Conservation (phyloP, 2,888 invertebrate species). For the Drosophila lutescens region DNA sequence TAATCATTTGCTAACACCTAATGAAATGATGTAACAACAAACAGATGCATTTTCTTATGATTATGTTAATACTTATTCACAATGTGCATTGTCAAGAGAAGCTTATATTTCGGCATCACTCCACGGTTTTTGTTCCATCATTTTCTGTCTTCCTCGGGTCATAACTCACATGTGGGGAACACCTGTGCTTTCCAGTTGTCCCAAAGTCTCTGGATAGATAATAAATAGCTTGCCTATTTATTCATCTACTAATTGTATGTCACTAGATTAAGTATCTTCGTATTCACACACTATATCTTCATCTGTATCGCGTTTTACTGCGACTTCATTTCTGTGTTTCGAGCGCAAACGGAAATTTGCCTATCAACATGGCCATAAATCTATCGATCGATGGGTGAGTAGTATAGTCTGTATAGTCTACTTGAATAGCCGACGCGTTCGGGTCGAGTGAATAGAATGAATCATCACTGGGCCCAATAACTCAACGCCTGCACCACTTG, state of each 20-base stretch:
- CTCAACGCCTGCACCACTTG: conserved; percentile 62
- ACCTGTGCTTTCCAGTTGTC: no score
- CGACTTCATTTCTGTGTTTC: conserved; percentile 32
- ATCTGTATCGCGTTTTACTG: background rate
- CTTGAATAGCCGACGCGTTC: background rate
- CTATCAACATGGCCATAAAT: conserved; percentile 75
- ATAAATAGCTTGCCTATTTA: conserved; percentile 8
- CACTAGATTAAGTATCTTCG: conserved; percentile 28
- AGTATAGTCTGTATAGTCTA: background rate
- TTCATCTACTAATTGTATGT: conserved; percentile 23
- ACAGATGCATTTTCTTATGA: background rate
- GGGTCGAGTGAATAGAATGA: conserved; percentile 23
- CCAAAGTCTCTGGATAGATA: background rate
- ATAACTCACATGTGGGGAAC: no score
- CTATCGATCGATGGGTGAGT: conserved; percentile 39
- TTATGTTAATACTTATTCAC: conserved; percentile 4
- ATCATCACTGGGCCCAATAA: conserved; percentile 57
- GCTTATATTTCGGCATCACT: background rate
- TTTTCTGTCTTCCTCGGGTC: no score
- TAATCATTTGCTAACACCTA: conserved; percentile 11
- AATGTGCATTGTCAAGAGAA: background rate
- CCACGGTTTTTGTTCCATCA: background rate
- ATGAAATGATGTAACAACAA: background rate
- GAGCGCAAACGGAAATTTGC: conserved; percentile 61
- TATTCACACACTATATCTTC: conserved; percentile 31